Conservation (phyloP, 1,140 invertebrate genomes). For the Berghia stephanieae region DNA sequence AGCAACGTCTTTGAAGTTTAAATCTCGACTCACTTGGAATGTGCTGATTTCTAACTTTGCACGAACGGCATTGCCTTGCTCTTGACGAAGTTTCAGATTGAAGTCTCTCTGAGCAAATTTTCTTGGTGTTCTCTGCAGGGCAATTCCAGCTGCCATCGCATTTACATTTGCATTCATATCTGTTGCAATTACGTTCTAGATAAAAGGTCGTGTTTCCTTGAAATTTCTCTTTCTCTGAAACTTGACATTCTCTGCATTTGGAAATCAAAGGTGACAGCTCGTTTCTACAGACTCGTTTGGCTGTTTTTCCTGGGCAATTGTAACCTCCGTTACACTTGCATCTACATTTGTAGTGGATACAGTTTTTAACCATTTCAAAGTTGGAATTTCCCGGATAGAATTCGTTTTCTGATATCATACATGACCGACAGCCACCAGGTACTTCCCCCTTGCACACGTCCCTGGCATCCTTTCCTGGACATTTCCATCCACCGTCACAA, state of each 20-base stretch:
- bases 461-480: slow-evolving; percentile 43
- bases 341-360: slow-evolving; percentile 41
- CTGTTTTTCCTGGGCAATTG: slow-evolving; percentile 40
- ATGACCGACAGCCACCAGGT: slow-evolving; percentile 41
- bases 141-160: slow-evolving; percentile 47
- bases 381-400: slow-evolving; percentile 36
- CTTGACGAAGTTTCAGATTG: too few species aligned
- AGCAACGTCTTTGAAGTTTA: slow-evolving; percentile 37
- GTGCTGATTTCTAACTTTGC: slow-evolving; percentile 28
- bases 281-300: slow-evolving; percentile 34
- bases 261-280: background rate
- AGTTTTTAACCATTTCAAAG: slow-evolving; percentile 43
- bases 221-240: slow-evolving; percentile 30
- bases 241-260: slow-evolving; percentile 5
- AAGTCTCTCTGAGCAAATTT: slow-evolving; percentile 28
- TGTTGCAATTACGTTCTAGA: slow-evolving; percentile 37
- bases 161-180: slow-evolving; percentile 46
- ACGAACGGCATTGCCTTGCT: slow-evolving; percentile 30
- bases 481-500: slow-evolving; percentile 51
- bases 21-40: slow-evolving; percentile 38
- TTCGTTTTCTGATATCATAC: slow-evolving; percentile 34
- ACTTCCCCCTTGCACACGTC: slow-evolving; percentile 44
- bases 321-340: slow-evolving; percentile 44
- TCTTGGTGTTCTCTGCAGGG: slow-evolving; percentile 19
- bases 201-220: slow-evolving; percentile 29